These are phyloP conservation scores for Macropodus opercularis DNA, from an alignment of 2,797 vertebrate genomes.

Conservation along the genomic window DNA sequence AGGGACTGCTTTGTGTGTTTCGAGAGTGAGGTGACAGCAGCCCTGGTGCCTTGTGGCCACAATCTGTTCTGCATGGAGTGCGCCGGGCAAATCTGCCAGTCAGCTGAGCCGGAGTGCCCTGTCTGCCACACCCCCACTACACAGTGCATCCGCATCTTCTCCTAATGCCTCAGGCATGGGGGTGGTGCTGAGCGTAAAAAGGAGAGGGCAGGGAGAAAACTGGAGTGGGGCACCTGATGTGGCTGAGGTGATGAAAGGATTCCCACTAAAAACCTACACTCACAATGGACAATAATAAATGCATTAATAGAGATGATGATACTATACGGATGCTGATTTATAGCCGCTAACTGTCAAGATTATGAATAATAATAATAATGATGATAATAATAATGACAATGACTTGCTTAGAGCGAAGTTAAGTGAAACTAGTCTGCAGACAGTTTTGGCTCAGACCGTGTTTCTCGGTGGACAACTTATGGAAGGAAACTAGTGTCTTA, in stretches of 20 bases:
- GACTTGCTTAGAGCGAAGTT: constrained; percentile 74
- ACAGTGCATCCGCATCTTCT: constrained; percentile 98
- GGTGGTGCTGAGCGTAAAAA: constrained; percentile 2
- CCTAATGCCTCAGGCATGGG: constrained; percentile 77
- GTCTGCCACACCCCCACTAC: constrained; percentile 93
- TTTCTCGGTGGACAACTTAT: constrained; percentile 58
- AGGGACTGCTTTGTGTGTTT: constrained; percentile 95
- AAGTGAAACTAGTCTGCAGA: constrained; percentile 68
- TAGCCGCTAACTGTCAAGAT: constrained; percentile 74
- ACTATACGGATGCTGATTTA: constrained; percentile 80
- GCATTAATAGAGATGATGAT: constrained; percentile 80
- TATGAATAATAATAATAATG: constrained; percentile 69
- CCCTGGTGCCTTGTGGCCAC: constrained; percentile 95
- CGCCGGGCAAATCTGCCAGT: constrained; percentile 93
- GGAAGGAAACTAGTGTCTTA: constrained; percentile 85
- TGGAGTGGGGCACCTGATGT: constrained; percentile 46
- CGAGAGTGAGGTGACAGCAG: constrained; percentile 94
- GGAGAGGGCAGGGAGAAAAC: constrained; percentile 28
- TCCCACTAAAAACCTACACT: constrained; percentile 71
- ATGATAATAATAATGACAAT: constrained; percentile 63
- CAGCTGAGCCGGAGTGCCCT: constrained; percentile 89
- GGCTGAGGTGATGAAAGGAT: constrained; percentile 57
- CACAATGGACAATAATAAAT: constrained; percentile 75
- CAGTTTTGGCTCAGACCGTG: constrained; percentile 52
- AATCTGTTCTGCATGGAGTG: constrained; percentile 99